Percentiles rank a stretch among this genome's conserved stretches.
These are phyloP conservation scores for Onchidella celtica DNA, from an alignment of 2,888 invertebrate species.

Conservation along the genomic window DNA sequence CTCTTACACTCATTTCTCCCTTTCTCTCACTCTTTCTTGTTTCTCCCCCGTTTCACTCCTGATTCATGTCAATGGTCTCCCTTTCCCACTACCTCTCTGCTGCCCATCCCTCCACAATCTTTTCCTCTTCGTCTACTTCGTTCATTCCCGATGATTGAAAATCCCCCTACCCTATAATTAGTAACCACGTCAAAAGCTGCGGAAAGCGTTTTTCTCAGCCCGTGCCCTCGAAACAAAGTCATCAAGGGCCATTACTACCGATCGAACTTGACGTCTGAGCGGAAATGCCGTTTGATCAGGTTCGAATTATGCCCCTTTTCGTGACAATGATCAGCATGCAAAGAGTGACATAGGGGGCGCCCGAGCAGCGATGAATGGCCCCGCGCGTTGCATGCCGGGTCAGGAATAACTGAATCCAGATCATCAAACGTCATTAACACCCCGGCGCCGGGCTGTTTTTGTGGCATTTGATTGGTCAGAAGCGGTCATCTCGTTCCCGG, in stretches of 20 bases:
- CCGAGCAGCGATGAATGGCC: slow-evolving; percentile 24
- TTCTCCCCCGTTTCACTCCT: too few relatives aligned
- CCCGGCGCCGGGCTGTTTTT: slow-evolving; percentile 13
- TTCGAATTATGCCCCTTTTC: slow-evolving; percentile 37
- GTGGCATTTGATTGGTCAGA: too few relatives aligned
- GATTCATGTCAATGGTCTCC: too few relatives aligned
- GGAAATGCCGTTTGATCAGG: slow-evolving; percentile 47
- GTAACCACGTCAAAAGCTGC: slow-evolving; percentile 23
- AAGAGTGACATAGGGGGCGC: slow-evolving; percentile 40
- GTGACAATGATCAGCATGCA: slow-evolving; percentile 46
- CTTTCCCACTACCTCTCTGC: too few relatives aligned
- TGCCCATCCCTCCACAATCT: too few relatives aligned
- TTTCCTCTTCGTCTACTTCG: too few relatives aligned
- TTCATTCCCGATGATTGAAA: slow-evolving; percentile 43
- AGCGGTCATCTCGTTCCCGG: too few relatives aligned
- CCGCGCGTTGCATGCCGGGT: slow-evolving; percentile 45
- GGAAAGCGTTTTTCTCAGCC: slow-evolving; percentile 39
- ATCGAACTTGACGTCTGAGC: slow-evolving; percentile 45
- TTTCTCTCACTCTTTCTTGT: too few relatives aligned
- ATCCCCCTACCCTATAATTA: slow-evolving; percentile 45
- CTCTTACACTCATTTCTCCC: too few relatives aligned
- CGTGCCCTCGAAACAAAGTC: slow-evolving; percentile 14
- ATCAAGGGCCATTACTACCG: slow-evolving; percentile 43
- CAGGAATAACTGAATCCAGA: slow-evolving; percentile 28
- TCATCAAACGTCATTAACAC: slow-evolving; percentile 33